Evolutionary conservation across 1,140 invertebrate genomes (phyloP).

Genomic region (Lepidurus apus): DNA sequence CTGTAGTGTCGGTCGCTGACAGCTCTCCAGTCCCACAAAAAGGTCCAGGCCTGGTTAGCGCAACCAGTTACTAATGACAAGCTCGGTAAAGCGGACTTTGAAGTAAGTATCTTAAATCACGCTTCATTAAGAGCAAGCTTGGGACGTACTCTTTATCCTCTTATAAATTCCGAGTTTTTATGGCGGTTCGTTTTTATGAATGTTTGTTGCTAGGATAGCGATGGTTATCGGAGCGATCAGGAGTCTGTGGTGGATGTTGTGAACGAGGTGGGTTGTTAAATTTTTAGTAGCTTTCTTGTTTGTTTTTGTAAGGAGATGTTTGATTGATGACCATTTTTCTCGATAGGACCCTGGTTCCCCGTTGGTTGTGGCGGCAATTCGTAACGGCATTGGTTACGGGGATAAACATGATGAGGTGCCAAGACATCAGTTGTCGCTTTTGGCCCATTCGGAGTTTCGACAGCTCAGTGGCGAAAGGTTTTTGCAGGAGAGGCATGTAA

Average conservation of each 20-base stretch:
- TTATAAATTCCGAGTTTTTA: too few species aligned
- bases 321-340: neutral
- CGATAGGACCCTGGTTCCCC: neutral
- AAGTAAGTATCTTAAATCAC: neutral
- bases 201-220: neutral
- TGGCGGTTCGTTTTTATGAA: too few species aligned
- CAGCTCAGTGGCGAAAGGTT: neutral
- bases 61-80: neutral
- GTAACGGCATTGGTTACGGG: neutral
- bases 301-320: too few species aligned
- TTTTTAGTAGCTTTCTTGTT: too few species aligned
- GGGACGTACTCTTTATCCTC: too few species aligned
- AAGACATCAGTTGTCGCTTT: neutral
- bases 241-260: neutral
- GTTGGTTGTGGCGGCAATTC: neutral
- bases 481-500: neutral
- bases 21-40: neutral
- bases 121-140: neutral
- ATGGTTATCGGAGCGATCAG: neutral
- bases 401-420: neutral
- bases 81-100: neutral
- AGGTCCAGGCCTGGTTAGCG: neutral
- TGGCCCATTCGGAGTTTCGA: constrained; percentile 9
- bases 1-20: neutral
- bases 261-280: neutral